Percentiles rank a stretch among this genome's conserved stretches.
phyloP scores from a whole-genome alignment of 2,888 invertebrate genomes.

The Apotomis capreana region DNA sequence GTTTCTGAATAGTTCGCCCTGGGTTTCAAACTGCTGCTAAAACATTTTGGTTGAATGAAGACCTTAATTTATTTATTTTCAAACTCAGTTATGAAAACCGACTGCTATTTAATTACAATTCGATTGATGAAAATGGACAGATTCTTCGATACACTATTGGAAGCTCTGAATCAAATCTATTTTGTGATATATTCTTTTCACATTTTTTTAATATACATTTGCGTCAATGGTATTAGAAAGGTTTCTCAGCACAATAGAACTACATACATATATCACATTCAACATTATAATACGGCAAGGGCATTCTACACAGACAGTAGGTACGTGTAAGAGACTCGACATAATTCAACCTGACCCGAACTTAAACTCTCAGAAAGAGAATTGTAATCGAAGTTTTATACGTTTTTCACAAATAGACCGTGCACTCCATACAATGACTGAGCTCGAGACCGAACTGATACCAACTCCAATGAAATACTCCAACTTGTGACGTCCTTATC shows the following conservation, averaged over 20 bases:
- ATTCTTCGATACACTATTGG: background rate
- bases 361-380: slow-evolving; percentile 24
- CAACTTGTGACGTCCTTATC: slow-evolving; percentile 68
- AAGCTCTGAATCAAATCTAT: too few species aligned
- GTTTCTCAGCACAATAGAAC: background rate
- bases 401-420: slow-evolving; percentile 40
- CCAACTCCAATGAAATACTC: slow-evolving; percentile 75
- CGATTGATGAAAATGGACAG: background rate
- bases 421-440: slow-evolving; percentile 41
- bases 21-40: slow-evolving; percentile 19
- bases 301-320: slow-evolving; percentile 29
- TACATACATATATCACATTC: slow-evolving; percentile 1
- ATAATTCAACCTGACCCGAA: slow-evolving; percentile 25
- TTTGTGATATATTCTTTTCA: too few species aligned
- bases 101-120: background rate
- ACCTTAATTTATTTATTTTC: background rate
- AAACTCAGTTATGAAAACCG: background rate
- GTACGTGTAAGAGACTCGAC: background rate
- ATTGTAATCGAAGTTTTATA: slow-evolving; percentile 37
- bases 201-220: background rate
- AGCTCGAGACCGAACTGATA: slow-evolving; percentile 62
- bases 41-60: slow-evolving; percentile 9
- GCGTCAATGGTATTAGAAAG: background rate
- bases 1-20: slow-evolving; percentile 29
- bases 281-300: background rate